Evolutionary conservation across 2,888 invertebrate genomes (phyloP).

Genomic region (Holacanthella duospinosa): DNA sequence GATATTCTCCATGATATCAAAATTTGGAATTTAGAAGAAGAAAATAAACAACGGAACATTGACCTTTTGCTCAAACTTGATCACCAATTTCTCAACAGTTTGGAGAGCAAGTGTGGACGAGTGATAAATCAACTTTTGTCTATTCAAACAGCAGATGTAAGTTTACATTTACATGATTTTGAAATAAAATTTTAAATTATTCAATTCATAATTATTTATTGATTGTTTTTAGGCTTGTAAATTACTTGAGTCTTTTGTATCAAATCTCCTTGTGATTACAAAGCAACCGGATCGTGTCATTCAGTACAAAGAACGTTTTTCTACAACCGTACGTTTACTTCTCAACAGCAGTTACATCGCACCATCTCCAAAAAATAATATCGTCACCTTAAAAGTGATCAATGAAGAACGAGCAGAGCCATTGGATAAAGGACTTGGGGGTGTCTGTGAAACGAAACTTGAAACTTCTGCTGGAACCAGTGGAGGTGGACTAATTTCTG

Average conservation of each 20-base stretch:
- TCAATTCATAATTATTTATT: too few relatives aligned
- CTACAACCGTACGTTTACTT: background rate
- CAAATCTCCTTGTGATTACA: background rate
- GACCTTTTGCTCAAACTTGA: background rate
- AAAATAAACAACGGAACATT: background rate
- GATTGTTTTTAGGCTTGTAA: background rate
- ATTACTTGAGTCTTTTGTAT: background rate
- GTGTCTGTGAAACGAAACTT: background rate
- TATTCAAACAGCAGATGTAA: background rate
- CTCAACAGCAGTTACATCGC: background rate
- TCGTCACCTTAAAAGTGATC: background rate
- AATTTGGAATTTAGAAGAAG: background rate
- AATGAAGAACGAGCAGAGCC: background rate
- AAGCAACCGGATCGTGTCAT: background rate
- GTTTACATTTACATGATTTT: background rate
- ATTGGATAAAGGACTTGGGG: background rate
- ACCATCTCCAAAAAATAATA: background rate
- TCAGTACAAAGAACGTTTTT: background rate
- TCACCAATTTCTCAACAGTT: background rate
- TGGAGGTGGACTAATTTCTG: background rate
- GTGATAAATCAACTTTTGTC: background rate
- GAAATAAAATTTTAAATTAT: background rate
- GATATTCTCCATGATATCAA: background rate
- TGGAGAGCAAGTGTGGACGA: background rate
- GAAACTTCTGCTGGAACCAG: too few relatives aligned